phyloP scores from a whole-genome alignment of 1,140 invertebrate genomes.

The Melanaphis sacchari region DNA sequence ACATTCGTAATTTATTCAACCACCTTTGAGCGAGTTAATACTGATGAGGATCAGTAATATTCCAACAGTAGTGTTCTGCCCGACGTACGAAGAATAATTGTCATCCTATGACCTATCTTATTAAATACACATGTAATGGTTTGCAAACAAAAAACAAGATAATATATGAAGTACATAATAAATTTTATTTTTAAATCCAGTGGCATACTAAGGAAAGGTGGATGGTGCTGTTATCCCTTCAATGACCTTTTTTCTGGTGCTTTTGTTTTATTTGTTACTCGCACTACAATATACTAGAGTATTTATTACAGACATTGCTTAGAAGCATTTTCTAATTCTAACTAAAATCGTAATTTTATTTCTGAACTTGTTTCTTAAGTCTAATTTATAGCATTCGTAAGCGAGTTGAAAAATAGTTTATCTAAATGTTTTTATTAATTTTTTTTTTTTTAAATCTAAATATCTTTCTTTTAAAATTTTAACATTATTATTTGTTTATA shows the following conservation, averaged over 20 bases:
- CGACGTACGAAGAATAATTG: background rate
- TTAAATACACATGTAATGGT: conserved; percentile 8
- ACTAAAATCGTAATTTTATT: conserved; percentile 3
- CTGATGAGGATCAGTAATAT: background rate
- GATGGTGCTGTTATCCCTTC: background rate
- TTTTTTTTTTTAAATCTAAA: too few species aligned
- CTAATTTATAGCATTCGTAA: background rate
- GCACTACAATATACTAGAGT: background rate
- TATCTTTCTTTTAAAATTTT: background rate
- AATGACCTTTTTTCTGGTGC: background rate
- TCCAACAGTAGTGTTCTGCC: background rate
- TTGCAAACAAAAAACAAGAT: background rate
- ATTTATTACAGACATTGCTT: conserved; percentile 2
- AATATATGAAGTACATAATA: conserved; percentile 1
- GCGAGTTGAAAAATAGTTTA: background rate
- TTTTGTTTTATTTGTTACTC: conserved; percentile 11
- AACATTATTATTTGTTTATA: background rate
- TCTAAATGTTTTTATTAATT: background rate
- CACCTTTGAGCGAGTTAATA: background rate
- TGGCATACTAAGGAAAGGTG: background rate
- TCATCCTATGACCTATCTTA: background rate
- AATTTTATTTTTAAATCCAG: conserved; percentile 7
- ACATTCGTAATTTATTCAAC: background rate
- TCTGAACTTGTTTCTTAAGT: conserved; percentile 13
- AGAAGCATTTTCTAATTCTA: conserved; percentile 14